Evolutionary conservation across 2,113 vertebrate species (phyloP).

Genomic region (Perognathus longimembris): DNA sequence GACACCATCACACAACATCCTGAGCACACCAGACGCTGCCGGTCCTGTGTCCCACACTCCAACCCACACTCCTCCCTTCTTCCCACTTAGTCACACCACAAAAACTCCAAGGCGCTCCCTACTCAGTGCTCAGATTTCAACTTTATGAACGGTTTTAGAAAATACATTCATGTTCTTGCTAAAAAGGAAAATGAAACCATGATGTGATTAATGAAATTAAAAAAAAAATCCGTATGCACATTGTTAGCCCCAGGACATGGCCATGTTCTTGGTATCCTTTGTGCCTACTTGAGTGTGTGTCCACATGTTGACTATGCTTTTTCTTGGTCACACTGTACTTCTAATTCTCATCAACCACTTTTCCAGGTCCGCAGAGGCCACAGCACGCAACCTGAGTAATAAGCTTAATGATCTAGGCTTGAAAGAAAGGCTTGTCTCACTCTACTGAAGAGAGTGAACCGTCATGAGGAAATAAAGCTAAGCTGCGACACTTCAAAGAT

Average conservation of each 20-base stretch:
- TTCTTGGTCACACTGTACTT: not conserved
- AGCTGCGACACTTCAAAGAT: not conserved
- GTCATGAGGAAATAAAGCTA: not conserved
- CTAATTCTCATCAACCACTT: not conserved
- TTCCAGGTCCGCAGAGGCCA: not conserved
- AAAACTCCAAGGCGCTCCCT: not conserved
- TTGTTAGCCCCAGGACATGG: not conserved
- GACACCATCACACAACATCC: no score
- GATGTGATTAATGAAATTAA: not conserved
- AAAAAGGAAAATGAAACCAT: not conserved
- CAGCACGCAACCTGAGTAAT: accelerated
- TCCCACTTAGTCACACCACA: not conserved
- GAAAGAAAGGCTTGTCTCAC: not conserved
- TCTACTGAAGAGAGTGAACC: not conserved
- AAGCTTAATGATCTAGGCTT: not conserved
- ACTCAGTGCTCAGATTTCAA: not conserved
- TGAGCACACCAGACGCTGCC: not conserved
- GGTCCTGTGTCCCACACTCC: not conserved
- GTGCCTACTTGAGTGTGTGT: not conserved
- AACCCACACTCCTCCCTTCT: not conserved
- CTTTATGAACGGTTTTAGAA: not conserved
- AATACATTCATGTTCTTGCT: not conserved
- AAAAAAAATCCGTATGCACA: not conserved
- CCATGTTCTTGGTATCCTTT: not conserved
- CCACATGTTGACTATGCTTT: not conserved